These are phyloP conservation scores for Andrena bicolor DNA, from an alignment of 2,888 invertebrate genomes.

Conservation along the genomic window DNA sequence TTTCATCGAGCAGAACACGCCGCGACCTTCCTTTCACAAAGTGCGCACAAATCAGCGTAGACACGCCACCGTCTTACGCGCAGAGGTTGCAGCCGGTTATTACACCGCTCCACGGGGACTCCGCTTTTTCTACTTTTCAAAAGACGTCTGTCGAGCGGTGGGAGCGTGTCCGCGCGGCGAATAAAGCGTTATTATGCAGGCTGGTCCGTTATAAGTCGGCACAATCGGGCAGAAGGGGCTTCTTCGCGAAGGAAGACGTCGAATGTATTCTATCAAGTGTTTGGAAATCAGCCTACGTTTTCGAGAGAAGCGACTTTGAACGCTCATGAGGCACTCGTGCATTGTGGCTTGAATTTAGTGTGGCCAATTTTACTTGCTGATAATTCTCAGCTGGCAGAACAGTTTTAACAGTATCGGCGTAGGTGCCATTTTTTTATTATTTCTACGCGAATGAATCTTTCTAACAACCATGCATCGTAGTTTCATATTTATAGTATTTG, in stretches of 20 bases:
- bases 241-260: too few species aligned
- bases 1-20: conserved; percentile 50
- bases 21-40: conserved; percentile 61
- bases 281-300: not conserved
- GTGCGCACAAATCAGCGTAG: conserved; percentile 59
- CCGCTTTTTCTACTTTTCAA: conserved; percentile 40
- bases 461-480: not conserved
- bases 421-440: too few species aligned
- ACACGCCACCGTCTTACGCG: conserved; percentile 56
- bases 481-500: not conserved
- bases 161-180: not conserved
- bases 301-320: too few species aligned
- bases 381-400: too few species aligned
- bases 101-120: conserved; percentile 35
- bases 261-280: not conserved
- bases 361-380: too few species aligned
- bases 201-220: not conserved
- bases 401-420: too few species aligned
- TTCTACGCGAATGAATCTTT: not conserved
- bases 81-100: conserved; percentile 43
- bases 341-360: too few species aligned
- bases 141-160: conserved; percentile 33
- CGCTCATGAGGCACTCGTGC: too few species aligned
- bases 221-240: too few species aligned
- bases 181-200: not conserved